Base-by-base conservation (phyloP, 30 jellyfish, hydroid and myxozoan genomes). In the Aurelia sp. region DNA sequence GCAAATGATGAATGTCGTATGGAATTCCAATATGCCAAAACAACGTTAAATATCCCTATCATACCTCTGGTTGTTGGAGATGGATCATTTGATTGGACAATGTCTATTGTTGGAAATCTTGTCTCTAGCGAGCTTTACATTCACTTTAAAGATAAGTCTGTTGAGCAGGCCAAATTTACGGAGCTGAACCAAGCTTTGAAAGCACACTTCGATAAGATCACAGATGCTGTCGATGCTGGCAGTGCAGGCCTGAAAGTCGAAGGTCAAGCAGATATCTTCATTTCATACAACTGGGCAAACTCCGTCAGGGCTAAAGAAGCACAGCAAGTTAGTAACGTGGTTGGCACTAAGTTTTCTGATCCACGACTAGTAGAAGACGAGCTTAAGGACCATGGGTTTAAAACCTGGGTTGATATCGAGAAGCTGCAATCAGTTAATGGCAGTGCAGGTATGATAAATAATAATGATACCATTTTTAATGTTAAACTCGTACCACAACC, bases 41-140 rank as follows among this genome's bases (percentile, higher is more conserved):
- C 95, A 18, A 74, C 97, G 13, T 30, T 91, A 16, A 81, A 80
- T 55, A 91, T 74, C 18, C 97, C 97, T 17, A 69, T 85, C 19
- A 88, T 91, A 38, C 97, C 97, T 2, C 72, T 91, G 5, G 97
- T 91, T 27, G 84, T 91, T 11, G 97, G 97, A n/a, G 95, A 91
- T 33, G 96, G 97, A 10, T 86, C 96, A 48, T 62, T 66, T 27
- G 97, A 85, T 18, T 91, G 97, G 97, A 66, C 91, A 8, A 20
- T 78, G 81, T 75, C 95, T 9, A 92, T 91, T 8, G 94, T 83
- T 11, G 97, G 97, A 38, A 91, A 83, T 96, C 80, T 91, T 58
- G 41, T 91, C 53, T 92, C 95, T n/a, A 96, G 97, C 5, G 95
- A 91, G 78, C 88, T 91, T 33, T 91, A 83, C 78, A 91, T 91